phyloP scores from a whole-genome alignment of 2,888 invertebrate genomes.

The Melinopterus prodromus region DNA sequence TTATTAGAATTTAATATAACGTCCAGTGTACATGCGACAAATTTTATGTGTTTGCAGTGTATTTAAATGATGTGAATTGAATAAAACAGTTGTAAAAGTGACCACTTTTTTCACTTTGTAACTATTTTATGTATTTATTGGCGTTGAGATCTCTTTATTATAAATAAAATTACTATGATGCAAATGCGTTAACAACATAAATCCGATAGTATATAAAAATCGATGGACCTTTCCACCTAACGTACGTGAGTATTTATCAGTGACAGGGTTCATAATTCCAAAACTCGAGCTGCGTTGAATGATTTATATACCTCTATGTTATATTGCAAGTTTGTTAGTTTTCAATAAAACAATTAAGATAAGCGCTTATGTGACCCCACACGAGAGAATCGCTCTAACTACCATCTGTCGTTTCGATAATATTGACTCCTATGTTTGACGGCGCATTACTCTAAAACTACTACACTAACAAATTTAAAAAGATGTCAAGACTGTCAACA shows the following conservation, averaged over 20 bases:
- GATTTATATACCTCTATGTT: background rate
- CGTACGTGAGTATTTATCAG: background rate
- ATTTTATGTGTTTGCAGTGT: background rate
- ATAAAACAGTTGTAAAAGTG: no score
- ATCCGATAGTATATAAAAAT: background rate
- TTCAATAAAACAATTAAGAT: conserved; percentile 4
- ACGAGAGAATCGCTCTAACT: no score
- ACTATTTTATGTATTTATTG: no score
- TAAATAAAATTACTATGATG: background rate
- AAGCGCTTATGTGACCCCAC: no score
- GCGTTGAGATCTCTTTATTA: no score
- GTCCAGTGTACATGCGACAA: background rate
- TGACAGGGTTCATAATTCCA: background rate
- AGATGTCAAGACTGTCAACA: no score
- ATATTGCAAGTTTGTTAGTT: background rate
- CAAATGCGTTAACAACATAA: background rate
- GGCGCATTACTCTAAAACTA: no score
- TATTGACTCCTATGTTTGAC: no score
- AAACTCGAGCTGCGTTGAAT: background rate
- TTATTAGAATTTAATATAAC: background rate
- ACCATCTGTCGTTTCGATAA: no score
- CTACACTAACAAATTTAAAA: no score
- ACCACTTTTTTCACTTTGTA: no score
- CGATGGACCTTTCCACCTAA: background rate
- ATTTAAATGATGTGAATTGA: background rate